Conservation (phyloP, 2,113 vertebrate species). For the Bos indicus region DNA sequence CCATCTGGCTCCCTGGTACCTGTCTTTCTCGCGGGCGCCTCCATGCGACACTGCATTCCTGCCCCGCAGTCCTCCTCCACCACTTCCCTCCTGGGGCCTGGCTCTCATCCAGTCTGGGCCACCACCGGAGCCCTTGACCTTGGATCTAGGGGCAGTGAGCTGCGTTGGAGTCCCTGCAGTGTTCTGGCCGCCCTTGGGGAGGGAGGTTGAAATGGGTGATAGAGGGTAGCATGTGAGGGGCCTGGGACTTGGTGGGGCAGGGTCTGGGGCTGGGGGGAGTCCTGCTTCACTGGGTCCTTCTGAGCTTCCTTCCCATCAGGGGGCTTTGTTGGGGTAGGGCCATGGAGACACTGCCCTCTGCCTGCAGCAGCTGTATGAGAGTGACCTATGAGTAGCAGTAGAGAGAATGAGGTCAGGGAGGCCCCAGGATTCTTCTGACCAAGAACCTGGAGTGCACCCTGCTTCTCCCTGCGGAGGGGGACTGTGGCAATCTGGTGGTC, state of each 20-base stretch:
- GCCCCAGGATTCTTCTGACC: neutral
- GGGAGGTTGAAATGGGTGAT: no score
- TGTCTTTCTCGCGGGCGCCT: constrained; percentile 48
- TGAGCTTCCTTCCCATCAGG: neutral
- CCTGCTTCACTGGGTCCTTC: neutral
- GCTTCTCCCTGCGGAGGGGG: neutral
- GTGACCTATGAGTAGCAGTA: neutral
- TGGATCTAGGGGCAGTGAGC: neutral
- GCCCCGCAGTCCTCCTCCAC: neutral
- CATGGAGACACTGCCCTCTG: neutral
- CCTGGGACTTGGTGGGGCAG: neutral
- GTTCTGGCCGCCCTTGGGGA: neutral
- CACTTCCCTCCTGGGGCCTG: neutral
- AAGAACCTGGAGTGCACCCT: neutral
- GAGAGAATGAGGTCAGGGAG: neutral
- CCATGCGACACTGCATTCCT: constrained; percentile 32
- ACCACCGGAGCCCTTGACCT: neutral
- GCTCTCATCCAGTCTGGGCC: rapidly evolving
- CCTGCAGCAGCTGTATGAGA: neutral
- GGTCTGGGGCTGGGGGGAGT: neutral
- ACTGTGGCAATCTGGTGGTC: neutral
- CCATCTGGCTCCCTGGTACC: constrained; percentile 81
- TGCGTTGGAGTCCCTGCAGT: rapidly evolving
- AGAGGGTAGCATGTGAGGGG: neutral
- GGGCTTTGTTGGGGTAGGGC: neutral